Conservation (phyloP, 1,140 invertebrate genomes). For the Tetraneura akinire region DNA sequence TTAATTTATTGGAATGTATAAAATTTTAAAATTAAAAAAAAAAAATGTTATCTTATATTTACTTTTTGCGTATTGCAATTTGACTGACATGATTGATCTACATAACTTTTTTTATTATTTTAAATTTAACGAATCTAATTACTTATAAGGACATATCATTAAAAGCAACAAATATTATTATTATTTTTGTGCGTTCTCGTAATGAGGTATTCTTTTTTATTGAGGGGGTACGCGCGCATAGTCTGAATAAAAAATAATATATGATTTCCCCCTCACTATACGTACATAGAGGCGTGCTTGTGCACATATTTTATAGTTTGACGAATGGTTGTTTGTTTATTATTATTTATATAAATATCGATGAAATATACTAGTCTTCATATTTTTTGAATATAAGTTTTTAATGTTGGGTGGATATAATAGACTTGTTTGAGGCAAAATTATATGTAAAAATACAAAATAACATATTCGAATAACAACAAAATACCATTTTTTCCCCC, state of each 20-base stretch:
- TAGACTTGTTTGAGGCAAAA: constrained; percentile 15
- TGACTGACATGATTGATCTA: constrained; percentile 48
- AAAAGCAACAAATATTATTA: constrained; percentile 26
- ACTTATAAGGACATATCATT: constrained; percentile 50
- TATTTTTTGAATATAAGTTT: constrained; percentile 24
- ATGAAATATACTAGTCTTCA: constrained; percentile 36
- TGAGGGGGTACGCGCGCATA: not conserved
- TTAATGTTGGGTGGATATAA: constrained; percentile 13
- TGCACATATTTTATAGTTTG: constrained; percentile 14
- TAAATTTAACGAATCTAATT: constrained; percentile 46
- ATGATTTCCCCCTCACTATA: not conserved
- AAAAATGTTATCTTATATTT: constrained; percentile 29
- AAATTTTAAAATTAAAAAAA: constrained; percentile 14
- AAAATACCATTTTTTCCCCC: not conserved
- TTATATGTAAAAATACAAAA: not conserved
- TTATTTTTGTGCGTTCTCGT: constrained; percentile 3
- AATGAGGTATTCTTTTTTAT: constrained; percentile 9
- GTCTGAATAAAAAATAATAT: constrained; percentile 2
- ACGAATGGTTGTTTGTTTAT: constrained; percentile 41
- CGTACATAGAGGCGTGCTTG: not conserved
- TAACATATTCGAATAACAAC: constrained; percentile 2
- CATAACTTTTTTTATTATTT: constrained; percentile 37
- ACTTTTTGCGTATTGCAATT: constrained; percentile 48
- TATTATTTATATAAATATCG: constrained; percentile 32
- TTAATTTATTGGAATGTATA: constrained; percentile 31